A percentile compares a stretch with the other conserved stretches of the same genome.
phyloP scores from a whole-genome alignment of 2,888 invertebrate genomes.

The Eulithis testata region DNA sequence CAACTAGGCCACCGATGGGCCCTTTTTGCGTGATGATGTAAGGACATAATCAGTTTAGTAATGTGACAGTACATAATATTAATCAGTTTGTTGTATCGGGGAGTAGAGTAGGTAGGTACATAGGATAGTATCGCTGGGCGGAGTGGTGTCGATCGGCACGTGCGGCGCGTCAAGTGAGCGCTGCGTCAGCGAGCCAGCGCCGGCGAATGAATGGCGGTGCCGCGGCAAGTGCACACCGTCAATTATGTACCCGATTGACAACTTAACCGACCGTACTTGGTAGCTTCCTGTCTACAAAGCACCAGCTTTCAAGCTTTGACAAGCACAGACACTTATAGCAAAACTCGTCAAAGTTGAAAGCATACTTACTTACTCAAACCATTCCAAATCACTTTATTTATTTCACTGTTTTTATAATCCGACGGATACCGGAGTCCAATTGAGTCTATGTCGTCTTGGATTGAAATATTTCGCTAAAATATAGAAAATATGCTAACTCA shows the following conservation, averaged over 20 bases:
- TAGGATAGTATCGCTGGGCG: constrained; percentile 66
- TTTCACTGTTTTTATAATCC: background rate
- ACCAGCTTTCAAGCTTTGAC: background rate
- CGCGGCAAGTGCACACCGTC: constrained; percentile 66
- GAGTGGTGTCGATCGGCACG: constrained; percentile 80
- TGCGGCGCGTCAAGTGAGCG: constrained; percentile 69
- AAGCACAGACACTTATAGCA: too few relatives aligned
- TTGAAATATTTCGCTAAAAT: constrained; percentile 4
- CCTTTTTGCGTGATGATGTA: too few relatives aligned
- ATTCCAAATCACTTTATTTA: background rate
- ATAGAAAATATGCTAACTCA: constrained; percentile 18
- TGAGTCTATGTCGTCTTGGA: background rate
- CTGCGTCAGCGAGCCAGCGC: constrained; percentile 65
- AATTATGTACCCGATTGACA: constrained; percentile 72
- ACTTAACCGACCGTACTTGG: constrained; percentile 58
- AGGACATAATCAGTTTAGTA: background rate
- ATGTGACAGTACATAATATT: constrained; percentile 14
- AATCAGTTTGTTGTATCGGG: constrained; percentile 27
- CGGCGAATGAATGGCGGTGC: constrained; percentile 57
- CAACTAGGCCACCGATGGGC: too few relatives aligned
- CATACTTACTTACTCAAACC: too few relatives aligned
- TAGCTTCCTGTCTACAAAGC: constrained; percentile 11
- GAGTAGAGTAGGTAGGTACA: constrained; percentile 20
- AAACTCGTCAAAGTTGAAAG: too few relatives aligned
- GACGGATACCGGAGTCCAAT: background rate